Percentiles rank a stretch among this genome's conserved stretches.
phyloP scores from a whole-genome alignment of 2,797 vertebrate species.

The Diplodus puntazzo region DNA sequence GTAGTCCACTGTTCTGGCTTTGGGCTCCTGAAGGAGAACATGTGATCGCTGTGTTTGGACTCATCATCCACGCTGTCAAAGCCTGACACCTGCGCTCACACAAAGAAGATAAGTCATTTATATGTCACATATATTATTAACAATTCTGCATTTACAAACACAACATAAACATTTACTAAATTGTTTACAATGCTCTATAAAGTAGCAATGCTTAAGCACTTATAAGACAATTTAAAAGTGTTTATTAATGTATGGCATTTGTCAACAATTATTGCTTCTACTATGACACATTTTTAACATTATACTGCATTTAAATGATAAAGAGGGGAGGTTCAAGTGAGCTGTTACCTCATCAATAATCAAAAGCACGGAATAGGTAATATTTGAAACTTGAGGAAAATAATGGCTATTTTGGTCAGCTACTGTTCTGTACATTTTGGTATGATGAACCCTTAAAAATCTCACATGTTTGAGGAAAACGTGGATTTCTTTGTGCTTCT shows the following conservation, averaged over 20 bases:
- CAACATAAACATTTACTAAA: neutral
- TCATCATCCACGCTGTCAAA: conserved; percentile 99
- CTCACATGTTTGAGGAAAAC: conserved; percentile 97
- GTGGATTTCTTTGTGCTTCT: conserved; percentile 92
- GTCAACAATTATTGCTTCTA: neutral
- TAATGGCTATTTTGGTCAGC: neutral
- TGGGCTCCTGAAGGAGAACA: conserved; percentile 97
- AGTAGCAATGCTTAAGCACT: neutral
- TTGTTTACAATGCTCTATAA: neutral
- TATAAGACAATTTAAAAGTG: neutral
- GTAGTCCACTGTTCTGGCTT: conserved; percentile 93
- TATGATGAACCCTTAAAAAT: neutral
- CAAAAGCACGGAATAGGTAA: neutral
- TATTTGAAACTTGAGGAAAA: neutral
- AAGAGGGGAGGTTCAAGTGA: neutral
- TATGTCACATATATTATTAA: neutral
- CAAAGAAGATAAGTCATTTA: neutral
- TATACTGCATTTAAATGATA: neutral
- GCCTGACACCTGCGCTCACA: conserved; percentile 90
- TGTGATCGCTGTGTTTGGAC: conserved; percentile 96
- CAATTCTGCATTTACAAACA: neutral
- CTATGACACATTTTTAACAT: neutral
- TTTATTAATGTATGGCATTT: neutral
- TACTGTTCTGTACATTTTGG: neutral
- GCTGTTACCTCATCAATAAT: neutral